Conservation (phyloP, 2,888 invertebrate species). For the Apodemia duryi region DNA sequence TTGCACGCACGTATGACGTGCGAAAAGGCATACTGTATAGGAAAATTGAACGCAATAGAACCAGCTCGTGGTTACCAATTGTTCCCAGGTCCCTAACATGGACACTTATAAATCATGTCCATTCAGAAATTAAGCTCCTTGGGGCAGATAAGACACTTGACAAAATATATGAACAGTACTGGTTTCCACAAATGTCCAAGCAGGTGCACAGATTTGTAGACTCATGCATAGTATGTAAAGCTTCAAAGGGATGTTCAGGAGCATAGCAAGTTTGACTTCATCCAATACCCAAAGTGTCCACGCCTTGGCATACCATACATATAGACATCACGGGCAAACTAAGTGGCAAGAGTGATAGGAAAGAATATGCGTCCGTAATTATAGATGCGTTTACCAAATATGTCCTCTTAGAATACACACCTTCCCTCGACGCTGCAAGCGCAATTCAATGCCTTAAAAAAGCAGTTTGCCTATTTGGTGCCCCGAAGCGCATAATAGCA, state of each 20-base stretch:
- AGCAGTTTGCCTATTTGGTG: constrained; percentile 29
- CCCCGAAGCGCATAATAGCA: constrained; percentile 27
- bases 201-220: constrained; percentile 32
- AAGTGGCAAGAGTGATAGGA: constrained; percentile 36
- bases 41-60: constrained; percentile 26
- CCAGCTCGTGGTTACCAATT: constrained; percentile 32
- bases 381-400: constrained; percentile 37
- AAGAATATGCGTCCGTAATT: constrained; percentile 22
- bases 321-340: constrained; percentile 36
- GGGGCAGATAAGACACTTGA: constrained; percentile 36
- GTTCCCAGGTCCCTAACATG: constrained; percentile 33
- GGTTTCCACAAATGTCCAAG: constrained; percentile 36
- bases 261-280: constrained; percentile 30
- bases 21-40: constrained; percentile 32
- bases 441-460: constrained; percentile 28
- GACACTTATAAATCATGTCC: constrained; percentile 35
- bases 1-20: constrained; percentile 33
- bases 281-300: constrained; percentile 29
- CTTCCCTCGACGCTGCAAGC: constrained; percentile 20
- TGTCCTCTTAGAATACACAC: constrained; percentile 30
- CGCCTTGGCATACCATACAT: constrained; percentile 37
- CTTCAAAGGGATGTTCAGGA: constrained; percentile 32
- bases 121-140: constrained; percentile 33
- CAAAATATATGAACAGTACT: constrained; percentile 35
- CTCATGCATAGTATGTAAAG: constrained; percentile 20